A percentile compares a stretch with the other conserved stretches of the same genome.
Evolutionary conservation across 2,888 invertebrate species (phyloP).

Genomic region (Acleris sparsana): DNA sequence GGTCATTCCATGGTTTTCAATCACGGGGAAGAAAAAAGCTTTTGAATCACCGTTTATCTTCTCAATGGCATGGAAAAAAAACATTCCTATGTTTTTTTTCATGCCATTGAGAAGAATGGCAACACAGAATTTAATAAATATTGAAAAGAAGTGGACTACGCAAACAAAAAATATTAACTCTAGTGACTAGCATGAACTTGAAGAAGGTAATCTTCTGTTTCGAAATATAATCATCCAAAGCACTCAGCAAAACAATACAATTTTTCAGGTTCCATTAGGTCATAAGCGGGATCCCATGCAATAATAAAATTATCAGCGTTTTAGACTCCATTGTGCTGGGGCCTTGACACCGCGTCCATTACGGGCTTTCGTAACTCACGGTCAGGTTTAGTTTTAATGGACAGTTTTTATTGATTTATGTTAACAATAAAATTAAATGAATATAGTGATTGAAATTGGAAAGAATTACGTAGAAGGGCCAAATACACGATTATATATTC

Average conservation of each 20-base stretch:
- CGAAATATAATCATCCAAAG: constrained; percentile 26
- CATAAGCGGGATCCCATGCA: constrained; percentile 32
- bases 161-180: background rate
- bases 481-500: no score
- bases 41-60: no score
- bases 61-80: no score
- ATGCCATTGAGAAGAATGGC: no score
- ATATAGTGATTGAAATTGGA: no score
- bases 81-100: no score
- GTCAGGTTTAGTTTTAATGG: constrained; percentile 52
- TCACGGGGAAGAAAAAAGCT: no score
- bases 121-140: no score
- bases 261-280: constrained; percentile 36
- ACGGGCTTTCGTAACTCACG: constrained; percentile 67
- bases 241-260: constrained; percentile 33
- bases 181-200: background rate
- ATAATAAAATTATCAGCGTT: constrained; percentile 41
- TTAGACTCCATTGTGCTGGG: constrained; percentile 44
- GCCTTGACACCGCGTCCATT: constrained; percentile 68
- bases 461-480: no score
- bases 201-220: constrained; percentile 18
- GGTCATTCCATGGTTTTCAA: no score
- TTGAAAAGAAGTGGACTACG: background rate
- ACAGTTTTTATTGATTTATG: constrained; percentile 40
- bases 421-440: no score